Evolutionary conservation across 2,113 vertebrate species (phyloP), one percentile per base, ranked within the genome.

Genomic region (Tinamus guttatus): DNA sequence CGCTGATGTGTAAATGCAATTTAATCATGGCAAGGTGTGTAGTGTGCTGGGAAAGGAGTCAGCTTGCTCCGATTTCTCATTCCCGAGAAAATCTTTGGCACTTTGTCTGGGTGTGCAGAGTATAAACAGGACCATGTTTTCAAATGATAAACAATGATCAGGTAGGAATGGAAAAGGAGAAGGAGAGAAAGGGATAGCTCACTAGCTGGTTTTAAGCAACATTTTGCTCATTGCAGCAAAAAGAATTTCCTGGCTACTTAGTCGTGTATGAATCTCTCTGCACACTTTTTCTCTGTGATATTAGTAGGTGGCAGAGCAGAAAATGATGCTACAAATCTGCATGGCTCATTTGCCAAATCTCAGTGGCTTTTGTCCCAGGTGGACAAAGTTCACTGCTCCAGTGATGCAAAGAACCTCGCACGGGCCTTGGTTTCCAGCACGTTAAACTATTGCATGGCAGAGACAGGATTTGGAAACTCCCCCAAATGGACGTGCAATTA

Each of bases 301-400:
- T 49, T 86, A 93, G 52, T 51, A 91, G 93, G 87, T 93, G 79
- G 51, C 64, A 89, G 95, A 86, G 65, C 51, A 90, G 65, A 79
- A 89, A 93, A 95, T 58, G 90, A 96, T 85, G 90, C 70, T 79
- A 77, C 85, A 95, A 85, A 92, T 91, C 54, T 84, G 25, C 43
- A 52, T 4, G 13, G 60, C 40, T 49, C 1, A 49, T 94, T 90
- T 91, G 68, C 67, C 73, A 91, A 89, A 60, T 93, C 94, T 56
- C 56, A 92, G 2, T 24, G 67, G 36, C 54, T 89, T 24, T 24
- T 85, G 69, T 87, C 63, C 41, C 60, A 3, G 7, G 4, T 21
- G 47, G 59, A 51, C 34, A 49, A 73, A 73, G 60, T 30, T 45
- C n/a, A 25, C 47, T 81, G 21, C 52, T 87, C 36, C 28, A 79